A percentile compares a stretch with the other conserved stretches of the same genome.
phyloP scores from a whole-genome alignment of 2,113 vertebrate genomes.

The Entosphenus tridentatus region DNA sequence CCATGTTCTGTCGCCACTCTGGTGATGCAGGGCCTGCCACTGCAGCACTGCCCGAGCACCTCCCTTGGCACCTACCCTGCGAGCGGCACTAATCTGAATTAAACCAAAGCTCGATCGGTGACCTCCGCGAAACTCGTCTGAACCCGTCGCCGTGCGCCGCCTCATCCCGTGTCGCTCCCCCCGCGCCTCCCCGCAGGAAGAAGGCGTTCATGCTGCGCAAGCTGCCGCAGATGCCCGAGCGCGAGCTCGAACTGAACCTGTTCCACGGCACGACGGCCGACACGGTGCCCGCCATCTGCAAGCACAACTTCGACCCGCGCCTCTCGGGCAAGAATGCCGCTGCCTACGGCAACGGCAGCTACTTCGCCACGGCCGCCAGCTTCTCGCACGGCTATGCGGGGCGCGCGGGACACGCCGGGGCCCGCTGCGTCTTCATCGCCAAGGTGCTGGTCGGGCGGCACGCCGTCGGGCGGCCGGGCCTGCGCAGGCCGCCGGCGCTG shows the following conservation, averaged over 20 bases:
- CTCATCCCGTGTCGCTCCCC: too few relatives aligned
- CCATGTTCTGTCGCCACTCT: too few relatives aligned
- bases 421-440: slow-evolving; percentile 96
- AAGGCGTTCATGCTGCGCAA: slow-evolving; percentile 89
- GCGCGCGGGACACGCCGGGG: slow-evolving; percentile 39
- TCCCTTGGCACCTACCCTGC: too few relatives aligned
- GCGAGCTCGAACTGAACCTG: slow-evolving; percentile 76
- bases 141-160: too few relatives aligned
- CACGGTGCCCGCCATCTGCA: slow-evolving; percentile 89
- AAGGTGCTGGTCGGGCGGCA: slow-evolving; percentile 87
- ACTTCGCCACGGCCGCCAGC: slow-evolving; percentile 81
- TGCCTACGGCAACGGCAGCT: slow-evolving; percentile 97
- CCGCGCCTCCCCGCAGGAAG: slow-evolving; percentile 35
- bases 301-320: slow-evolving; percentile 95
- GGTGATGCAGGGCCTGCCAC: too few relatives aligned
- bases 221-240: slow-evolving; percentile 55
- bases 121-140: too few relatives aligned
- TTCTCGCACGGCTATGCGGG: slow-evolving; percentile 97
- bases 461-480: slow-evolving; percentile 44
- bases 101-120: too few relatives aligned
- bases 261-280: slow-evolving; percentile 93
- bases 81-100: too few relatives aligned
- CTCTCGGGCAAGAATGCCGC: slow-evolving; percentile 94
- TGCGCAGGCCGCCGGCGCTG: slow-evolving; percentile 46
- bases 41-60: too few relatives aligned